Evolutionary conservation across 2,113 vertebrate genomes (phyloP).

Genomic region (Scopus umbretta): DNA sequence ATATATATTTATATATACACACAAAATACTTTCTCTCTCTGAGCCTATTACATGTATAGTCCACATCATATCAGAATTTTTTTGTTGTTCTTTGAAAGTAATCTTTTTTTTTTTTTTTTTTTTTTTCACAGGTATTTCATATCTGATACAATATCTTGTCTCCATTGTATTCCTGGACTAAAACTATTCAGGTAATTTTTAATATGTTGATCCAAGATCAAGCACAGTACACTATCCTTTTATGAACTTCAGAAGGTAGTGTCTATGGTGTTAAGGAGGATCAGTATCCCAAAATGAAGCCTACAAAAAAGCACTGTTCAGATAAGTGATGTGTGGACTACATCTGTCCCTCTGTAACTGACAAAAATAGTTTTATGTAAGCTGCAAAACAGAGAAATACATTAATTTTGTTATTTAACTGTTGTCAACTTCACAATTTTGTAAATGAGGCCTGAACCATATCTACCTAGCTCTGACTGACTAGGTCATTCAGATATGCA

Average conservation of each 20-base stretch:
- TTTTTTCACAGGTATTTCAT: neutral
- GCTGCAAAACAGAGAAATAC: neutral
- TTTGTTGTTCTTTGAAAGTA: neutral
- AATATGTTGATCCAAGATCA: neutral
- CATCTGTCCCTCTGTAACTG: neutral
- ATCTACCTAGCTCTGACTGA: neutral
- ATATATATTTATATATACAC: too few species aligned
- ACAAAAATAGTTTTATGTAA: neutral
- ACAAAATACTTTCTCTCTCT: neutral
- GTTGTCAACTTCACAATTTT: neutral
- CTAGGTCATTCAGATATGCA: neutral
- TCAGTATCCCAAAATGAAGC: neutral
- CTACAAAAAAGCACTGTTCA: neutral
- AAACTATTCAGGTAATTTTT: neutral
- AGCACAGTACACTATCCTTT: neutral
- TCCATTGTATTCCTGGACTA: neutral
- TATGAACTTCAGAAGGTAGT: neutral
- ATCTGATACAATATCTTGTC: neutral
- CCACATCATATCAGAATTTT: neutral
- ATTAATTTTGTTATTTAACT: neutral
- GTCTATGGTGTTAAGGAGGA: neutral
- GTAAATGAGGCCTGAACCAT: neutral
- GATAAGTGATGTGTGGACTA: neutral
- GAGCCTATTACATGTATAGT: neutral
- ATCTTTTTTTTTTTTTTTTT: neutral